Evolutionary conservation across 2,797 vertebrate genomes (phyloP), one percentile per base, ranked within the genome.

Genomic region (Alosa sapidissima): DNA sequence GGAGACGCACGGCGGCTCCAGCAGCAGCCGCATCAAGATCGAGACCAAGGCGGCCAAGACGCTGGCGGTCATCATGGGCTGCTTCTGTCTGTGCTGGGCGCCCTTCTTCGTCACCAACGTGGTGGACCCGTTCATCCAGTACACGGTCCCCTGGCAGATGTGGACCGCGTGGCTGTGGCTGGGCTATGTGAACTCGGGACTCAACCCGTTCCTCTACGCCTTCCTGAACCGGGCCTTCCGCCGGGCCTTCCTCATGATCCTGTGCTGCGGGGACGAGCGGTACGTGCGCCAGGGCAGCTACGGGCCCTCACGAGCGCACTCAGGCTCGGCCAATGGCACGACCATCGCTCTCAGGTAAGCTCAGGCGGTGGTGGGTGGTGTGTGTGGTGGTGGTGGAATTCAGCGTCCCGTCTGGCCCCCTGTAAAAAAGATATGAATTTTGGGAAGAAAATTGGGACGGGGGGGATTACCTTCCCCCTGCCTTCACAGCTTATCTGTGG

Each of bases 151-250:
- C 28, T 95, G 94, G 95, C 95, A 96, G 92, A 91, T 96, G 88
- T 96, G 96, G 96, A 96, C 95, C 41, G 93, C 96, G 51, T 96
- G 96, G 95, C 90, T 96, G 62, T 96, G 96, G 96, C 93, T 96
- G 0, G 96, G 96, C 58, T 96, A 96, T 85, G 93, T 96, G 83
- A 96, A 96, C 92, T 96, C 96, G 3, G 96, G 95, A 72, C 88
- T 96, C 85, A 96, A 96, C 90, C 96, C 96, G 2, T 96, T 96
- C 91, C 92, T 96, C 14, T 96, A 96, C 10, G 96, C 96, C 87
- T 96, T 96, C 89, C 92, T 96, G 84, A 96, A 96, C 92, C 92
- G 94, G 5, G 95, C 96, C 5, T 96, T 96, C 86, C 94, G 96
- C 21, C 93, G 95, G 84, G 96, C 96, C 0, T 96, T 96, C 87